These are phyloP conservation scores for Aleiodes leptofemur DNA, from an alignment of 2,888 invertebrate genomes.

Conservation along the genomic window DNA sequence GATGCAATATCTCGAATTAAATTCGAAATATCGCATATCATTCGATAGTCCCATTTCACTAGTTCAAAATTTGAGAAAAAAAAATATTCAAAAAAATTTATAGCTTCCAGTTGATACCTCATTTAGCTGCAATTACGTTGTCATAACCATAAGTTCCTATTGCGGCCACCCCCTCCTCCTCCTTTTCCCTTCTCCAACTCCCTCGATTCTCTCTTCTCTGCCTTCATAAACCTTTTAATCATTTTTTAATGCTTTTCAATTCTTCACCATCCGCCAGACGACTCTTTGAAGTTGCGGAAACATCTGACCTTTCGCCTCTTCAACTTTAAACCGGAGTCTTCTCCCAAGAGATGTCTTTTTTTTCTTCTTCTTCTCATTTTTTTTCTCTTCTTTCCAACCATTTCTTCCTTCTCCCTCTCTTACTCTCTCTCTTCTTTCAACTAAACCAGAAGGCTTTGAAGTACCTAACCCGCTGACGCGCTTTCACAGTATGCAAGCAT, in stretches of 20 bases:
- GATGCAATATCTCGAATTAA: too few species aligned
- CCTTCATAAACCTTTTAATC: slow-evolving; percentile 15
- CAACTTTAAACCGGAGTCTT: slow-evolving; percentile 40
- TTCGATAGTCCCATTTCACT: too few species aligned
- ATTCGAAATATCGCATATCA: too few species aligned
- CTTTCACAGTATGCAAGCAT: slow-evolving; percentile 22
- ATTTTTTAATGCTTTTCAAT: slow-evolving; percentile 16
- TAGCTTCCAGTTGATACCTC: slow-evolving; percentile 22
- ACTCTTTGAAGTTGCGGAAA: slow-evolving; percentile 41
- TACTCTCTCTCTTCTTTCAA: background rate
- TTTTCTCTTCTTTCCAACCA: background rate
- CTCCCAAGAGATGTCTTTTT: slow-evolving; percentile 28
- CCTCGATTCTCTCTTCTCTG: background rate
- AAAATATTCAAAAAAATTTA: background rate
- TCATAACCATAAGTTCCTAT: slow-evolving; percentile 12
- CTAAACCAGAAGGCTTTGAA: slow-evolving; percentile 26
- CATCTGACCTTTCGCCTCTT: slow-evolving; percentile 42
- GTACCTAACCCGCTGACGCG: slow-evolving; percentile 30
- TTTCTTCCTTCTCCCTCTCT: background rate
- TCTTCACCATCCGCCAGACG: slow-evolving; percentile 18
- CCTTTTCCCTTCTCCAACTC: background rate
- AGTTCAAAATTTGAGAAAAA: too few species aligned
- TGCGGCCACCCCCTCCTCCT: background rate
- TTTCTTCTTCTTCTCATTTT: slow-evolving; percentile 12
- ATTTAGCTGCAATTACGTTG: slow-evolving; percentile 28